Percentiles rank a stretch among this genome's conserved stretches.
Evolutionary conservation across 2,113 vertebrate species (phyloP).

Genomic region (Rattus norvegicus): GRCr8 NC_086022.1:17107001-17107500

Average conservation of each 20-base stretch:
- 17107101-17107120: background rate
- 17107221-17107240: background rate
- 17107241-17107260: background rate
- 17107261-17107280: background rate
- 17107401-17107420: too few relatives aligned
- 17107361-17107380: background rate
- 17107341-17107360: background rate
- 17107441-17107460: too few relatives aligned
- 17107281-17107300: too few relatives aligned
- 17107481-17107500: background rate
- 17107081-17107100: background rate
- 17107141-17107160: background rate
- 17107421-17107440: too few relatives aligned
- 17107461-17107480: too few relatives aligned
- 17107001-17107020: background rate
- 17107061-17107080: background rate
- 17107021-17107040: background rate
- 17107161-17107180: background rate
- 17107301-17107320: background rate
- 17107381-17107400: background rate
- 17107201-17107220: background rate
- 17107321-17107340: background rate
- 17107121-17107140: background rate
- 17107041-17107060: background rate
- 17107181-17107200: background rate